Evolutionary conservation across 2,888 invertebrate species (phyloP).

Genomic region (Ellobium chinense): DNA sequence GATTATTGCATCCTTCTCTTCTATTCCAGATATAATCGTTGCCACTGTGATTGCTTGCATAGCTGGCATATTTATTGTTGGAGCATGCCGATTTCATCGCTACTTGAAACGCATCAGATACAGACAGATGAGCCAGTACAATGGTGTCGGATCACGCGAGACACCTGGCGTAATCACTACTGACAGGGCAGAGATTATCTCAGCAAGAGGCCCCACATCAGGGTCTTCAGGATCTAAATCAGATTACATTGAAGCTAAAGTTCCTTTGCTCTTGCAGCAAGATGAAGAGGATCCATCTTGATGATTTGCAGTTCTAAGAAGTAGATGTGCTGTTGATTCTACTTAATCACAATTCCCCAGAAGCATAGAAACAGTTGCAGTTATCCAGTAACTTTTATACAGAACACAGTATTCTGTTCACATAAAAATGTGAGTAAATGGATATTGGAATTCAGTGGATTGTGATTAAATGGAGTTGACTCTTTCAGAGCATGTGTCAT

Average conservation of each 20-base stretch:
- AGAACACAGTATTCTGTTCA: no score
- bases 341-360: no score
- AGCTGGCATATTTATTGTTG: slow-evolving; percentile 61
- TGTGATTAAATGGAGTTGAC: no score
- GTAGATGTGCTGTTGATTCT: no score
- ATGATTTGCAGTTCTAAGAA: neutral
- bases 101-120: slow-evolving; percentile 35
- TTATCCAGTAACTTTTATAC: no score
- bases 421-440: no score
- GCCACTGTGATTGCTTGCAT: slow-evolving; percentile 58
- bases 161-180: neutral
- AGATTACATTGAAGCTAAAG: slow-evolving; percentile 40
- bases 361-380: no score
- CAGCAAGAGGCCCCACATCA: neutral
- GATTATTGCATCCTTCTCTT: no score
- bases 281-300: slow-evolving; percentile 50
- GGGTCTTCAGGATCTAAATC: neutral
- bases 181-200: no score
- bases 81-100: slow-evolving; percentile 59
- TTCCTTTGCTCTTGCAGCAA: slow-evolving; percentile 51
- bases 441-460: no score
- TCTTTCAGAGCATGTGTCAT: no score
- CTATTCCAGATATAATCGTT: slow-evolving; percentile 65
- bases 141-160: neutral
- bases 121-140: neutral